Evolutionary conservation across 2,113 vertebrate species (phyloP), one percentile per base, ranked within the genome.

Genomic region (Oryzias javanicus): DNA sequence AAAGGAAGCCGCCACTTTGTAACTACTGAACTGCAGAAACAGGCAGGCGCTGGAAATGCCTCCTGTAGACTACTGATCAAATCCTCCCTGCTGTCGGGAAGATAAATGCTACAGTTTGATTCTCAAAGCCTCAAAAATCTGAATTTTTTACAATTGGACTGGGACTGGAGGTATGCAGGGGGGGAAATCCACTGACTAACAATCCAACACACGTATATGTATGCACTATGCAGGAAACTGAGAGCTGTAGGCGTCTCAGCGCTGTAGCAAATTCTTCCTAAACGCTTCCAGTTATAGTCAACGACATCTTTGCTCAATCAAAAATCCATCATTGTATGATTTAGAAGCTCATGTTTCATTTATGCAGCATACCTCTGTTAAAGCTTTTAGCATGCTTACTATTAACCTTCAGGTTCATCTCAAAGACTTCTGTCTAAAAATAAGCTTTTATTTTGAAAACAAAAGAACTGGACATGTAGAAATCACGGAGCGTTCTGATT

Each of bases 11-110:
- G 55, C 78, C 72, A 56, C 70, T 73, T 76, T 79, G 69, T 81
- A 67, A 90, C 87, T 86, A 87, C 85, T 90, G 88, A 89, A 89
- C 77, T 70, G 77, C 82, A 82, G 24, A 57, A 71, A 53, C 50
- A 67, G 81, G 72, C 70, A 59, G 75, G 64, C 51, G 22, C 1
- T 55, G 69, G 70, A 70, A 42, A 73, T 40, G 70, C 6, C 57
- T 69, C 42, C 49, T 71, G 47, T 77, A 77, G 72, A 91, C 91
- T 91, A 90, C 90, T 90, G 74, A 86, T 74, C 61, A 60, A 76
- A 74, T 71, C 75, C 64, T 72, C 59, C 46, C 50, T 20, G 69
- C 64, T 45, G 66, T 76, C 58, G n/a, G 45, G 77, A 83, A 83
- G 80, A 87, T 79, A 73, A 62, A 81, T 62, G 63, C 74, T 80